Evolutionary conservation across 2,797 vertebrate genomes (phyloP).

Genomic region (Scleropages formosus): DNA sequence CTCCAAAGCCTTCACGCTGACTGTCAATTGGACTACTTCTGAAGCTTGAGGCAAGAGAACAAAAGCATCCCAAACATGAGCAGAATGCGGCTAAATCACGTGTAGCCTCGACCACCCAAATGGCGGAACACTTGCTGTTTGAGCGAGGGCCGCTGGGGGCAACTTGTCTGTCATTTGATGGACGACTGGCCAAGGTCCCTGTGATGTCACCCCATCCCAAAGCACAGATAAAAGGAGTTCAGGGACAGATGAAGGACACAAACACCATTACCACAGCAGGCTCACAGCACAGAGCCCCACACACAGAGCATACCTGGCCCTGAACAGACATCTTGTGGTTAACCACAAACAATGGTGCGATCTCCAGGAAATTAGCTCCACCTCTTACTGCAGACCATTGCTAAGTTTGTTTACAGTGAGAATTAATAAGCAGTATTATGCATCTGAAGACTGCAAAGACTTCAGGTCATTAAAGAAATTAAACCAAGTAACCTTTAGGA

Average conservation of each 20-base stretch:
- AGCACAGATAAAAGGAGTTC: not conserved
- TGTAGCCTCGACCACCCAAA: slow-evolving; percentile 65
- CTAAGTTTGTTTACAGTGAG: not conserved
- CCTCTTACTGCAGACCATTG: not conserved
- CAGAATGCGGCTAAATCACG: slow-evolving; percentile 62
- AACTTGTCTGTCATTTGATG: slow-evolving; percentile 15
- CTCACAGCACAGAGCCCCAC: slow-evolving; percentile 35
- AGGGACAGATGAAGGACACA: slow-evolving; percentile 39
- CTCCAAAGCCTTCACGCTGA: not conserved
- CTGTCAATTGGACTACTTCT: not conserved
- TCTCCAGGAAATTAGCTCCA: slow-evolving; percentile 9
- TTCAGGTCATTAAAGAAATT: not conserved
- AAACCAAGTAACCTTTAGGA: not conserved
- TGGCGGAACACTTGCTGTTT: slow-evolving; percentile 35
- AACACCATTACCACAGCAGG: slow-evolving; percentile 39
- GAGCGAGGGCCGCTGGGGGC: not conserved
- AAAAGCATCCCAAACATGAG: slow-evolving; percentile 63
- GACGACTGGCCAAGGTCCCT: not conserved
- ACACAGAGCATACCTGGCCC: slow-evolving; percentile 32
- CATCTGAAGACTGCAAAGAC: not conserved
- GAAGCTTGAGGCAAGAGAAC: slow-evolving; percentile 33
- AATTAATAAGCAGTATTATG: not conserved
- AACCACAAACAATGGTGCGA: slow-evolving; percentile 17
- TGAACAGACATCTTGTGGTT: slow-evolving; percentile 27
- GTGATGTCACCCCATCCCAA: slow-evolving; percentile 10